phyloP scores from a whole-genome alignment of 1,140 invertebrate genomes.

The Diabrotica undecimpunctata region DNA sequence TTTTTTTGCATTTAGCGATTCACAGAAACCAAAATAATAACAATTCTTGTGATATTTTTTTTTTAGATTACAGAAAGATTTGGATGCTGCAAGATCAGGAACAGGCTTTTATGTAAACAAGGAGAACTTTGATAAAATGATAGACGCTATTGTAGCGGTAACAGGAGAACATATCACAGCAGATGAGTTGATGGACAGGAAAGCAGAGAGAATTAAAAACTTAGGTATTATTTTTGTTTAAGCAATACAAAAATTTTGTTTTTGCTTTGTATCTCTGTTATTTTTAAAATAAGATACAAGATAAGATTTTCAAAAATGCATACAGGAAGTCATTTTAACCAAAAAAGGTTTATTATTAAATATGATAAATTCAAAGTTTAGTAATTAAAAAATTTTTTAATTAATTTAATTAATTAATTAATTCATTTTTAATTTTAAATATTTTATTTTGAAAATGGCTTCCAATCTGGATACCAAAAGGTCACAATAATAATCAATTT shows the following conservation, averaged over 20 bases:
- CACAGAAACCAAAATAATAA: too few species aligned
- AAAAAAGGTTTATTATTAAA: too few species aligned
- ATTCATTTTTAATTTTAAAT: too few species aligned
- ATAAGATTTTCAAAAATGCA: too few species aligned
- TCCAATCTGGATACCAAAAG: too few species aligned
- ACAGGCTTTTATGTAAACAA: constrained; percentile 27
- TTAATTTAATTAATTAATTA: too few species aligned
- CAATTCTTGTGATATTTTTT: not conserved
- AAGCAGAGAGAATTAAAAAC: constrained; percentile 20
- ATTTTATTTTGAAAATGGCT: too few species aligned
- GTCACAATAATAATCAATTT: too few species aligned
- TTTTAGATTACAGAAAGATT: constrained; percentile 23
- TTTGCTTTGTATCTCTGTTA: not conserved
- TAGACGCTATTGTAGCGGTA: constrained; percentile 6
- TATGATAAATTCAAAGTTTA: too few species aligned
- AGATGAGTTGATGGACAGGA: constrained; percentile 10
- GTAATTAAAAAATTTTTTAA: too few species aligned
- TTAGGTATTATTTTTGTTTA: constrained; percentile 6
- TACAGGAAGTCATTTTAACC: too few species aligned
- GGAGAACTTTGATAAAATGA: constrained; percentile 22
- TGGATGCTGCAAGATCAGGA: constrained; percentile 25
- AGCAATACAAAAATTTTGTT: constrained; percentile 5
- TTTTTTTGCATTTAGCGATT: not conserved
- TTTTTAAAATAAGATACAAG: too few species aligned
- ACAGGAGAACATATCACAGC: constrained; percentile 13